Evolutionary conservation across 2,797 vertebrate species (phyloP).

Genomic region (Molossus alvarezi): DNA sequence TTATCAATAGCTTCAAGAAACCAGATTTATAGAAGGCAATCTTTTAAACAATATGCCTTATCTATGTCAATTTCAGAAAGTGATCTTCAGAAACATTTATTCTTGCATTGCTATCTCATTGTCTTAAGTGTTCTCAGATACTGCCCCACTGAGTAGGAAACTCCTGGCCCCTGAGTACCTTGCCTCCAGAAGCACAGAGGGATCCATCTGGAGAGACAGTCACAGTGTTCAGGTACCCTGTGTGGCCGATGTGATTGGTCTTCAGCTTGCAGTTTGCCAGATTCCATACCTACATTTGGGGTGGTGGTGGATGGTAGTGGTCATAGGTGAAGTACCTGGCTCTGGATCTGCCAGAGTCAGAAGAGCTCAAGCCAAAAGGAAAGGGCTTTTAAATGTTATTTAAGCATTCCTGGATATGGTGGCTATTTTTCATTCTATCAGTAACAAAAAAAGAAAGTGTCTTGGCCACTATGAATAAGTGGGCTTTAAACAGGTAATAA

Average conservation of each 20-base stretch:
- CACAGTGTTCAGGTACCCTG: slow-evolving; percentile 98
- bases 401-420: neutral
- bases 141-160: rapidly evolving
- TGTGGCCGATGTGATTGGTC: slow-evolving; percentile 99
- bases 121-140: neutral
- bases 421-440: neutral
- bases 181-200: slow-evolving; percentile 98
- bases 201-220: slow-evolving; percentile 98
- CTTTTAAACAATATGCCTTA: neutral
- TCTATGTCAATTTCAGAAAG: neutral
- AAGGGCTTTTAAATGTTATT: neutral
- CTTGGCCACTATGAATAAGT: neutral
- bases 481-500: neutral
- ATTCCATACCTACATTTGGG: slow-evolving; percentile 94
- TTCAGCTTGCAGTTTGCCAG: slow-evolving; percentile 99
- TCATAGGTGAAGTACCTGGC: neutral
- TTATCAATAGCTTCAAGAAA: neutral
- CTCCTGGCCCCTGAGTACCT: slow-evolving; percentile 89
- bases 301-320: neutral
- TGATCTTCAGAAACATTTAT: neutral
- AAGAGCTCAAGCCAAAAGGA: neutral
- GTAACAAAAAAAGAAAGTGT: neutral
- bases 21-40: slow-evolving; percentile 14
- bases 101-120: neutral
- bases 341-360: neutral